Evolutionary conservation across 2,888 invertebrate genomes (phyloP).

Genomic region (Atethmia centrago): DNA sequence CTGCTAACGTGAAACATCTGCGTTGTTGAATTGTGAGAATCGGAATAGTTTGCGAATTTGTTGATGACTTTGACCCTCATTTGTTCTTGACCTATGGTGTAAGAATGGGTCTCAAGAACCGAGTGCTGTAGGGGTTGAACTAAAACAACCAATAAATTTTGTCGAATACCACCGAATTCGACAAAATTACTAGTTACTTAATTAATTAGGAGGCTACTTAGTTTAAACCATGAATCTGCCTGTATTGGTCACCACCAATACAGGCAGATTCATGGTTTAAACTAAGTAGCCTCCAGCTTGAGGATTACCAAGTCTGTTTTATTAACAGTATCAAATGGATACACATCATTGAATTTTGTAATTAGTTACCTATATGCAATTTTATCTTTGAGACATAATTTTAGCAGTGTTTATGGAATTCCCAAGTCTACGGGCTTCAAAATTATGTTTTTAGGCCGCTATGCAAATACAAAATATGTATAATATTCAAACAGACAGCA

Average conservation of each 20-base stretch:
- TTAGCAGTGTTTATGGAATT: background rate
- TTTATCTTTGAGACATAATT: background rate
- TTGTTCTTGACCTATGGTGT: background rate
- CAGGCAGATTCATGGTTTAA: background rate
- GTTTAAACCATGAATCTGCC: background rate
- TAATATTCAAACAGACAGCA: slow-evolving; percentile 12
- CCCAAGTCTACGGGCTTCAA: slow-evolving; percentile 1
- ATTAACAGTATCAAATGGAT: background rate
- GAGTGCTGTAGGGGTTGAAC: background rate
- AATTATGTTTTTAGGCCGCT: slow-evolving; percentile 16
- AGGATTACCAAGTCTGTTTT: background rate
- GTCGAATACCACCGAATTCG: too few relatives aligned
- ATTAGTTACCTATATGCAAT: background rate
- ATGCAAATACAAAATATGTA: slow-evolving; percentile 14
- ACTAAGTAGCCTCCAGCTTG: background rate
- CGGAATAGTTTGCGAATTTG: background rate
- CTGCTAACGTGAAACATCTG: slow-evolving; percentile 69
- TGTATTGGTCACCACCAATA: background rate
- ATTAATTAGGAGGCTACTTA: background rate
- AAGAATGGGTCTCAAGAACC: background rate
- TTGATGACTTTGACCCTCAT: background rate
- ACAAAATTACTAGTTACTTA: too few relatives aligned
- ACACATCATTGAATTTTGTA: background rate
- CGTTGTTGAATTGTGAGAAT: slow-evolving; percentile 15
- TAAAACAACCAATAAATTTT: background rate